Evolutionary conservation across 2,797 vertebrate species (phyloP), one percentile per base, ranked within the genome.

Genomic region (Phalanger gymnotis): DNA sequence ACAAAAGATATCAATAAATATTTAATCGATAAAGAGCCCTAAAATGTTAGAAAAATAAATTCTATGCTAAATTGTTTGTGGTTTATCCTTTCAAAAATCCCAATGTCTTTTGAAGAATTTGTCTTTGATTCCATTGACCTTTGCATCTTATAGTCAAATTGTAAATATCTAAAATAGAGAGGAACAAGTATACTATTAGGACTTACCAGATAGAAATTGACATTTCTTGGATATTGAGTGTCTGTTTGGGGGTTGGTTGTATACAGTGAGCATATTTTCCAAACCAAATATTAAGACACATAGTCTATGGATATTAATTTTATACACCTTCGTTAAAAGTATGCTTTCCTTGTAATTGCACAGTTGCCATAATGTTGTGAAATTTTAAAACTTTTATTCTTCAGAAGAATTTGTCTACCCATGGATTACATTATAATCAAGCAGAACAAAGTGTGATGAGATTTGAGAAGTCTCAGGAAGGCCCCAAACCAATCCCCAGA

Each of bases 401-500:
- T 61, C 4, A n/a, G 14, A 73, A 73, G 34, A 73, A 40, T 73
- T 73, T n/a, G 14, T 73, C 14, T 73, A 73, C 61, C 16, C 16
- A 19, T 1, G 5, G n/a, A 40, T 31, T 13, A 4, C 58, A 66
- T n/a, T 34, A 66, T 66, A 66, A 66, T 66, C 13, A 66, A 4
- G 13, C 4, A 66, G 34, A 66, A 66, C 13, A 66, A 66, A 31
- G 13, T 34, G 31, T 66, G 58, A 47, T 90, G 30, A 95, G 61
- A 95, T 94, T 95, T 96, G 54, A 92, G 0, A 90, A 96, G 61
- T 95, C 51, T 22, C 56, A 91, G 16, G 51, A 93, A 28, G 5
- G 95, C 54, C 58, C 31, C 34, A 66, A 66, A 66, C 31, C 31
- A n/a, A 16, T 66, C 4, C 31, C 31, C 13, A 66, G 28, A 16